These are phyloP conservation scores for Prunella himalayana DNA, from an alignment of 2,113 vertebrate genomes.

Conservation along the genomic window DNA sequence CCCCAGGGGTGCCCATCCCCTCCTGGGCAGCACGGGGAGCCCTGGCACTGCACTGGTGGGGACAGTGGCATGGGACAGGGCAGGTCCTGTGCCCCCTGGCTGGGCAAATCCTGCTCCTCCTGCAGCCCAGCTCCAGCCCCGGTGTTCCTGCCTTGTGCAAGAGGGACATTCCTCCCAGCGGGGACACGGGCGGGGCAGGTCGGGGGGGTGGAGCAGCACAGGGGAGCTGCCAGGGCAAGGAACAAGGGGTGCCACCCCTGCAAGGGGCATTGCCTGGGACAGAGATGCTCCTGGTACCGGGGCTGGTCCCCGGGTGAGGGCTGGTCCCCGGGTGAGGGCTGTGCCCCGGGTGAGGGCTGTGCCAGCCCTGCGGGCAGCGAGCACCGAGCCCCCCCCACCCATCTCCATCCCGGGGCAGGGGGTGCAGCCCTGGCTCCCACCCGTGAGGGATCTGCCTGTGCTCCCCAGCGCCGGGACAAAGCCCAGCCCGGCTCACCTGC, in stretches of 20 bases:
- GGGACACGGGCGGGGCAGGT: not conserved
- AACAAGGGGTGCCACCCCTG: fast-evolving
- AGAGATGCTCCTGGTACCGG: fast-evolving
- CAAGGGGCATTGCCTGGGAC: not conserved
- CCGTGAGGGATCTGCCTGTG: fast-evolving
- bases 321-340: no score
- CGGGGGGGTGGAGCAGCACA: not conserved
- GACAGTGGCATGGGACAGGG: fast-evolving
- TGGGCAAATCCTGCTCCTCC: not conserved
- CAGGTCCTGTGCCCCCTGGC: fast-evolving
- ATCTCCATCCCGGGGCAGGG: fast-evolving
- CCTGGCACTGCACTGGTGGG: fast-evolving
- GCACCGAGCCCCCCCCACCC: fast-evolving
- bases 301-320: not conserved
- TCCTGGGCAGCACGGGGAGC: not conserved
- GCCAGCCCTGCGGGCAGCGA: not conserved
- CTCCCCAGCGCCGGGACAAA: fast-evolving
- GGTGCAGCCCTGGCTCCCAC: fast-evolving
- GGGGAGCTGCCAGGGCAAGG: not conserved
- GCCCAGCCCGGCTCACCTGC: fast-evolving
- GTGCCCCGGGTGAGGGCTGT: no score
- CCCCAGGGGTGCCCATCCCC: not conserved
- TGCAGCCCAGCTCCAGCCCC: not conserved
- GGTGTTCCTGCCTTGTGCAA: fast-evolving
- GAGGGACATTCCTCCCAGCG: not conserved